phyloP scores from a whole-genome alignment of 2,797 vertebrate genomes.

The Sebastes miniatus region DNA sequence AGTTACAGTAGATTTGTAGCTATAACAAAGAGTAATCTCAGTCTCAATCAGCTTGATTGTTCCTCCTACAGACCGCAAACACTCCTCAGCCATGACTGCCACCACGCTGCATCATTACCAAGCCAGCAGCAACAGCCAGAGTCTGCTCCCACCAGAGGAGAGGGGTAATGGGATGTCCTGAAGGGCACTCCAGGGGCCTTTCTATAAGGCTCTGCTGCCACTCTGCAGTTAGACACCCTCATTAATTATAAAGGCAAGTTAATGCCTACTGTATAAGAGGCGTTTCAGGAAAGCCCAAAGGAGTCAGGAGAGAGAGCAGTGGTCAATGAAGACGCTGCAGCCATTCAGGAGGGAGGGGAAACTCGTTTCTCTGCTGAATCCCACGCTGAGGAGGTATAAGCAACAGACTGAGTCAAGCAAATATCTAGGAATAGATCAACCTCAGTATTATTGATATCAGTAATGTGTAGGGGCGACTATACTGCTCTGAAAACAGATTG shows the following conservation, averaged over 20 bases:
- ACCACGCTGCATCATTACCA: conserved; percentile 26
- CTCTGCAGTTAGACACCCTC: conserved; percentile 54
- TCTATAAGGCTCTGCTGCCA: conserved; percentile 57
- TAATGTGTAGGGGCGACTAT: background rate
- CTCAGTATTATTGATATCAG: background rate
- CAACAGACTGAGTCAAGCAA: background rate
- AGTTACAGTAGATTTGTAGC: background rate
- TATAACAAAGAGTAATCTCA: background rate
- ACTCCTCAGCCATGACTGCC: conserved; percentile 11
- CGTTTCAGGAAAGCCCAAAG: conserved; percentile 48
- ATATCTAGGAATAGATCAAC: background rate
- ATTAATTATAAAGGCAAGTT: conserved; percentile 76
- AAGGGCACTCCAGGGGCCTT: conserved; percentile 64
- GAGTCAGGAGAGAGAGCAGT: conserved; percentile 17
- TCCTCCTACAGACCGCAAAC: background rate
- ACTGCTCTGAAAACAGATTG: background rate
- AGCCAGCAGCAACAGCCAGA: conserved; percentile 1
- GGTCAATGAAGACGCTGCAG: conserved; percentile 50
- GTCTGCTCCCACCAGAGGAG: conserved; percentile 17
- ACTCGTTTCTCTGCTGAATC: background rate
- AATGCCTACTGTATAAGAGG: conserved; percentile 61
- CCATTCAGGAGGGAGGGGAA: background rate
- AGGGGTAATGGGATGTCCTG: conserved; percentile 53
- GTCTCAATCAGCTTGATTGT: background rate
- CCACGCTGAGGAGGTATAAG: background rate